These are phyloP conservation scores for Hormaphis cornu DNA, from an alignment of 1,140 invertebrate species.

Conservation along the genomic window DNA sequence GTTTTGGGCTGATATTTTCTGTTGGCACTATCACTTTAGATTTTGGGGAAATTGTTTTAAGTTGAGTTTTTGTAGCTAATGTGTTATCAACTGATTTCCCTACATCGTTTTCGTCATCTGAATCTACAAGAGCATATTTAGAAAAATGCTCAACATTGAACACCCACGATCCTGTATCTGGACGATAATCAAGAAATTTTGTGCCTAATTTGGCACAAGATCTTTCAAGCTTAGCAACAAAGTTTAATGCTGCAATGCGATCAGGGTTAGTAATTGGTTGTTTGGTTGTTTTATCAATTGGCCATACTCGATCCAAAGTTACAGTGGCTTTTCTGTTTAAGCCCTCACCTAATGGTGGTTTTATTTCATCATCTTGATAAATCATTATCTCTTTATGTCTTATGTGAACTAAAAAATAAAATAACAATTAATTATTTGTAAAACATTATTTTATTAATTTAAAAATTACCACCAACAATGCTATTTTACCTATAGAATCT, in stretches of 20 bases:
- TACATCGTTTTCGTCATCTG: conserved; percentile 65
- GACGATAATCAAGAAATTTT: conserved; percentile 86
- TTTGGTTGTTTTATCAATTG: conserved; percentile 72
- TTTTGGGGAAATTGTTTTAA: conserved; percentile 37
- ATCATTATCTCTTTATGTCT: conserved; percentile 62
- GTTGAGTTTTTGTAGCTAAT: conserved; percentile 40
- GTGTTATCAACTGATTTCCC: conserved; percentile 38
- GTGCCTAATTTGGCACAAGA: conserved; percentile 78
- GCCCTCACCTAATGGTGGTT: conserved; percentile 70
- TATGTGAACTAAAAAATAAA: conserved; percentile 52
- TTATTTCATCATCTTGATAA: conserved; percentile 51
- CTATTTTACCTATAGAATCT: conserved; percentile 32
- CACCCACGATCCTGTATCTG: conserved; percentile 93
- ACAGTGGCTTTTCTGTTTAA: conserved; percentile 87
- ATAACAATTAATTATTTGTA: conserved; percentile 2
- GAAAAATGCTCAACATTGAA: conserved; percentile 92
- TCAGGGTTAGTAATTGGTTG: conserved; percentile 71
- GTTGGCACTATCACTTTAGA: neutral
- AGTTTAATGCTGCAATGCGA: conserved; percentile 70
- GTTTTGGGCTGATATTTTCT: conserved; percentile 6
- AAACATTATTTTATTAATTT: no score
- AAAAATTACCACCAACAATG: no score
- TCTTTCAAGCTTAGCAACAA: conserved; percentile 72
- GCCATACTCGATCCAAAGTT: conserved; percentile 90
- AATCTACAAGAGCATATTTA: conserved; percentile 87